Evolutionary conservation across 35 echinoderm and acorn worm species (phyloP).

Genomic region (Eucidaris tribuloides): DNA sequence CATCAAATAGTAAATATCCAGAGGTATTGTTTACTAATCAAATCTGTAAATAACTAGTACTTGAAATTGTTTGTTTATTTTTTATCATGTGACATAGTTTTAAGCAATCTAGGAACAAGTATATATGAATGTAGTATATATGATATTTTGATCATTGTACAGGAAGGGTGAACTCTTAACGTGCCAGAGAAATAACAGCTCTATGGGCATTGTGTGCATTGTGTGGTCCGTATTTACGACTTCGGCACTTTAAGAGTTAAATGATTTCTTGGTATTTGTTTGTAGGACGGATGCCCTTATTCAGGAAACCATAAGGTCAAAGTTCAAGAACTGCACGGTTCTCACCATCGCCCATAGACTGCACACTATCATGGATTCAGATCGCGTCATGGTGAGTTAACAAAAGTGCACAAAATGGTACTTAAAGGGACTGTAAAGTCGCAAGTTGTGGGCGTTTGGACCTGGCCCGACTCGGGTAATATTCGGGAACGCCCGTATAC

Average conservation of each 20-base stretch:
- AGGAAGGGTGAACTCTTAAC: neutral
- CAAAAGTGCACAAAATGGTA: neutral
- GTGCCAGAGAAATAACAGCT: too few species aligned
- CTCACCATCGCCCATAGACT: constrained; percentile 84
- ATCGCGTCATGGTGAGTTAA: constrained; percentile 74
- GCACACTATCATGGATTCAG: constrained; percentile 87
- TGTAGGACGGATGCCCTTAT: constrained; percentile 80
- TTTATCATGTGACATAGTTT: too few species aligned
- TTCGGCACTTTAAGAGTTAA: neutral
- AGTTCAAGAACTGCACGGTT: constrained; percentile 84
- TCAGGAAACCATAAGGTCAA: constrained; percentile 73
- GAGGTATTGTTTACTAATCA: too few species aligned
- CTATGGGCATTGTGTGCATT: too few species aligned
- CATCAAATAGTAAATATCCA: too few species aligned
- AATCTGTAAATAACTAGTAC: too few species aligned
- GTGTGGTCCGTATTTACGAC: neutral
- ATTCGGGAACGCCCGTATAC: too few species aligned
- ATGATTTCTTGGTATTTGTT: constrained; percentile 68
- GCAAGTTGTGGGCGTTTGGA: too few species aligned
- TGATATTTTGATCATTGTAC: neutral
- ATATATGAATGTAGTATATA: neutral
- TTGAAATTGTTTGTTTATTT: too few species aligned
- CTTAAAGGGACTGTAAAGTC: too few species aligned
- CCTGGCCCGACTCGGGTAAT: too few species aligned
- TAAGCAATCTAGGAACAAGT: too few species aligned